phyloP scores from a whole-genome alignment of 2,797 vertebrate genomes.

The Sebastiscus albofasciatus region DNA sequence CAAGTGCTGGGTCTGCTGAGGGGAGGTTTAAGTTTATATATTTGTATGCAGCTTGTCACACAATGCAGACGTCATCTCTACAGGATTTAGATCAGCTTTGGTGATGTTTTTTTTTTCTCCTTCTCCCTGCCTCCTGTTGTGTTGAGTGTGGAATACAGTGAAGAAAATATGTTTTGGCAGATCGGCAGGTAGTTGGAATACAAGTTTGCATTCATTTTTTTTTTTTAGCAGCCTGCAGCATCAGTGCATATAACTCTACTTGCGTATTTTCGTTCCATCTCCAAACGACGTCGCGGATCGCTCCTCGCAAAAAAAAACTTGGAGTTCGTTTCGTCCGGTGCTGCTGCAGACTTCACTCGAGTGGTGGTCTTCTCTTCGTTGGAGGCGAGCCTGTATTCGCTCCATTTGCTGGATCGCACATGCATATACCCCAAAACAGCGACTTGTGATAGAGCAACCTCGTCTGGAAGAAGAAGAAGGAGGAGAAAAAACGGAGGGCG shows the following conservation, averaged over 20 bases:
- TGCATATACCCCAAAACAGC: constrained; percentile 57
- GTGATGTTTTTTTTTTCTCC: constrained; percentile 11
- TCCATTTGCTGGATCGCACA: constrained; percentile 61
- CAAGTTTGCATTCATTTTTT: constrained; percentile 31
- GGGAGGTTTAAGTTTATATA: constrained; percentile 60
- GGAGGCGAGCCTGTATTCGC: constrained; percentile 59
- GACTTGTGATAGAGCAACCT: constrained; percentile 52
- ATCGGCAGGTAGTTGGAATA: constrained; percentile 28
- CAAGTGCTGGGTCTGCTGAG: constrained; percentile 15
- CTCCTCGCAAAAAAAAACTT: constrained; percentile 75
- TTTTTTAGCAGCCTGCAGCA: background rate
- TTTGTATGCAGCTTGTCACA: constrained; percentile 73
- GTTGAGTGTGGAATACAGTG: constrained; percentile 40
- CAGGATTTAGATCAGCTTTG: constrained; percentile 60
- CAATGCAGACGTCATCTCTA: constrained; percentile 73
- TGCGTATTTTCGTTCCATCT: constrained; percentile 29
- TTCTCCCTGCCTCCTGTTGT: constrained; percentile 20
- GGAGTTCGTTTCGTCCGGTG: constrained; percentile 63
- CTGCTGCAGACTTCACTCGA: constrained; percentile 55
- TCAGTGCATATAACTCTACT: background rate
- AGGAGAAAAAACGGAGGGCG: constrained; percentile 23
- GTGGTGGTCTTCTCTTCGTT: constrained; percentile 58
- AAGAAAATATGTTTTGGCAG: constrained; percentile 33
- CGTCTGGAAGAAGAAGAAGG: constrained; percentile 48
- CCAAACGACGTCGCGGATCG: constrained; percentile 38